These are phyloP conservation scores for Lepus americanus DNA, from an alignment of 2,113 vertebrate genomes.

Conservation along the genomic window DNA sequence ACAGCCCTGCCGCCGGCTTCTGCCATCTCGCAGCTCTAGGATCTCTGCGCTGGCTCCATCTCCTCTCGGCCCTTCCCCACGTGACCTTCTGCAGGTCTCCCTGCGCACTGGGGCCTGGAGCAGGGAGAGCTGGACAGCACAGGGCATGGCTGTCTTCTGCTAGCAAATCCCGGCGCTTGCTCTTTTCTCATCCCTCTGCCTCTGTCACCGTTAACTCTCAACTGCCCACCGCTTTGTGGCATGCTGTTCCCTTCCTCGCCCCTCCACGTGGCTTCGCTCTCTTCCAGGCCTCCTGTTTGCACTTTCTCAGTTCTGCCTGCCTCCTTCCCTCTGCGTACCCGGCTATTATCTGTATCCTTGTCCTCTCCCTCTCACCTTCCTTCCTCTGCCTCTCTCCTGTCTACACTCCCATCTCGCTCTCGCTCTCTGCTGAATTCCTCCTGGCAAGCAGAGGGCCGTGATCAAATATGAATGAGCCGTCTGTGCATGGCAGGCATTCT, in stretches of 20 bases:
- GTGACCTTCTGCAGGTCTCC: constrained; percentile 53
- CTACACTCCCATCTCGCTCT: constrained; percentile 30
- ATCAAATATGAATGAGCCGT: constrained; percentile 84
- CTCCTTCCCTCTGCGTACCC: neutral
- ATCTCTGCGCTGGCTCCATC: constrained; percentile 45
- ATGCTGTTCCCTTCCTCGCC: constrained; percentile 1
- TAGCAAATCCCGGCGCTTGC: neutral
- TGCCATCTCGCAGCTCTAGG: constrained; percentile 42
- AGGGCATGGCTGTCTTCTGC: constrained; percentile 54
- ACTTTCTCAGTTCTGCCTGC: neutral
- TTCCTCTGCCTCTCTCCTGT: constrained; percentile 1
- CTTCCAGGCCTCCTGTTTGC: neutral
- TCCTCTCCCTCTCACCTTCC: neutral
- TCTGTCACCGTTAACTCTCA: neutral
- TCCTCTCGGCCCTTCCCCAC: constrained; percentile 21
- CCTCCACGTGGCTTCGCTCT: neutral
- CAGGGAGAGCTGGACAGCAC: constrained; percentile 57
- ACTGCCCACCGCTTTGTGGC: neutral
- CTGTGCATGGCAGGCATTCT: constrained; percentile 73
- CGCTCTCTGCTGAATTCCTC: constrained; percentile 60
- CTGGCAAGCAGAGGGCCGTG: constrained; percentile 76
- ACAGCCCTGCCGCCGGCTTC: constrained; percentile 38
- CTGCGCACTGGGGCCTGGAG: constrained; percentile 53
- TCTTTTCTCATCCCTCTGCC: neutral
- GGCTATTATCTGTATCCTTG: neutral